phyloP scores from a whole-genome alignment of 2,888 invertebrate genomes.

The Phyllotreta striolata region DNA sequence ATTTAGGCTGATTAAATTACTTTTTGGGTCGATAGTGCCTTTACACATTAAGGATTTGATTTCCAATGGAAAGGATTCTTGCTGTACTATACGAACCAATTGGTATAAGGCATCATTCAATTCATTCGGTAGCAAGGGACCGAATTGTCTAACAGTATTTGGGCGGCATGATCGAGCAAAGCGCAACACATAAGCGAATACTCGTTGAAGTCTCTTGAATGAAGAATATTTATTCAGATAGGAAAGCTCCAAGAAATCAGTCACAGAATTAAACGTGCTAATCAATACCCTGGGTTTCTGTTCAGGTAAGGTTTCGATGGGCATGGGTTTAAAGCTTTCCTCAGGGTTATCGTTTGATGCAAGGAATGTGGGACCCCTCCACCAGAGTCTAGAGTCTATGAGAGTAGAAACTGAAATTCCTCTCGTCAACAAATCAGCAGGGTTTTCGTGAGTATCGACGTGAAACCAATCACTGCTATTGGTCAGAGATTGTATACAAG shows the following conservation, averaged over 20 bases:
- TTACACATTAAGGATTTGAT: background rate
- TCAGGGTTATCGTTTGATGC: background rate
- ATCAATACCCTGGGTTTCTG: background rate
- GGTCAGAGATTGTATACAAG: slow-evolving; percentile 22
- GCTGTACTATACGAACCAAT: slow-evolving; percentile 25
- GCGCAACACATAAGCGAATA: slow-evolving; percentile 20
- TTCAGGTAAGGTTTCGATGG: background rate
- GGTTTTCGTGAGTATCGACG: slow-evolving; percentile 17
- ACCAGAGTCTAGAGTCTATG: background rate
- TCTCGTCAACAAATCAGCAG: slow-evolving; percentile 21
- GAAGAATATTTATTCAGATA: background rate
- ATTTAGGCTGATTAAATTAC: too few species aligned
- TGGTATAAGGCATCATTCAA: background rate
- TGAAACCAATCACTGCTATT: slow-evolving; percentile 14
- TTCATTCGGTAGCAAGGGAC: background rate
- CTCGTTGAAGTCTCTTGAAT: slow-evolving; percentile 15
- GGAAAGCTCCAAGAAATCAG: background rate
- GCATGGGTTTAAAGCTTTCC: background rate
- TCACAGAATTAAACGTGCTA: background rate
- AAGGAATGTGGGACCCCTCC: background rate
- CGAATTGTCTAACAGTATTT: background rate
- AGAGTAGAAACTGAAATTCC: background rate
- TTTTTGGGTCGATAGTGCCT: background rate
- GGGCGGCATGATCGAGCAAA: background rate
- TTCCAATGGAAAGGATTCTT: background rate